Evolutionary conservation across 2,797 vertebrate genomes (phyloP).

Genomic region (Ataeniobius toweri): DNA sequence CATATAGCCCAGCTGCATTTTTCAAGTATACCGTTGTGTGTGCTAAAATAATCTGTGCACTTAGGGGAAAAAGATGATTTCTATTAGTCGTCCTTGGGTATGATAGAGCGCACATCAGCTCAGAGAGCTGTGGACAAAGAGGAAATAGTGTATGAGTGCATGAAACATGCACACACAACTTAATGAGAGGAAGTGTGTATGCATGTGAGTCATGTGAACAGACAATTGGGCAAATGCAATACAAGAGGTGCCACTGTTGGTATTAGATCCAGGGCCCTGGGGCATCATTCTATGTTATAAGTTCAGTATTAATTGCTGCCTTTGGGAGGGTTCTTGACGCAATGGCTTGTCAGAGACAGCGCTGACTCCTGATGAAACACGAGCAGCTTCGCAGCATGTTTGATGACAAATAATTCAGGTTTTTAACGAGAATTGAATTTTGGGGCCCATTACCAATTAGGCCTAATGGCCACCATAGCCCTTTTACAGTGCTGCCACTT

Average conservation of each 20-base stretch:
- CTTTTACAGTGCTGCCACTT: neutral
- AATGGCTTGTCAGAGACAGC: constrained; percentile 71
- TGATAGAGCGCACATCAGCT: constrained; percentile 23
- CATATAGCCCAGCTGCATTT: constrained; percentile 34
- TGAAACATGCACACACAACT: constrained; percentile 25
- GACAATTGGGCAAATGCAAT: constrained; percentile 72
- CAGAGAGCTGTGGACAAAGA: constrained; percentile 30
- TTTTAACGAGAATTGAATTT: constrained; percentile 54
- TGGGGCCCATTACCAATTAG: neutral
- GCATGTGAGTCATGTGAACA: constrained; percentile 63
- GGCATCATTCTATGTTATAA: constrained; percentile 73
- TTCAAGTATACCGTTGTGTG: constrained; percentile 42
- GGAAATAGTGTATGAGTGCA: constrained; percentile 23
- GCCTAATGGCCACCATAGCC: neutral
- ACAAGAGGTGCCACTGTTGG: constrained; percentile 60
- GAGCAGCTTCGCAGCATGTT: constrained; percentile 48
- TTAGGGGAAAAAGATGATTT: constrained; percentile 19
- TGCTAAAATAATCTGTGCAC: constrained; percentile 13
- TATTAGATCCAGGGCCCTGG: constrained; percentile 59
- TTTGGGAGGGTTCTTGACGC: constrained; percentile 75
- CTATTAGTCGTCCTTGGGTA: constrained; percentile 59
- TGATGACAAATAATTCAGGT: constrained; percentile 65
- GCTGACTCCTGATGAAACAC: constrained; percentile 55
- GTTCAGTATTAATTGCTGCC: constrained; percentile 81
- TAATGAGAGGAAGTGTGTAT: constrained; percentile 58